Percentiles rank a stretch among this genome's conserved stretches.
phyloP scores from a whole-genome alignment of 1,140 invertebrate species.

The Orius insidiosus region DNA sequence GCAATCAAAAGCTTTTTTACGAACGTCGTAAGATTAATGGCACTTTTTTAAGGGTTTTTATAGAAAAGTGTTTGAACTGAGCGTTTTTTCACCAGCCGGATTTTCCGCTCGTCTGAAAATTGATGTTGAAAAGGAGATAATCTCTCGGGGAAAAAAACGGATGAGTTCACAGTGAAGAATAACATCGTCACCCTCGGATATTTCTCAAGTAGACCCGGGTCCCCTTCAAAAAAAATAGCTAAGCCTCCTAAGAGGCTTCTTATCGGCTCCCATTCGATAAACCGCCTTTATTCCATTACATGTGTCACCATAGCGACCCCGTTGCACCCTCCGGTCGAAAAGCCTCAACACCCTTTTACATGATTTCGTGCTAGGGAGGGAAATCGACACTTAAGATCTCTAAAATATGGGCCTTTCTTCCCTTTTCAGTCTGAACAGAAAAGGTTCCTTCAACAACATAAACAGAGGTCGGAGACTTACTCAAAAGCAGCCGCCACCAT shows the following conservation, averaged over 20 bases:
- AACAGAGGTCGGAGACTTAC: conserved; percentile 70
- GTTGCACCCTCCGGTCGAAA: conserved; percentile 1
- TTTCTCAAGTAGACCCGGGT: too few relatives aligned
- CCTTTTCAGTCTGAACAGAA: conserved; percentile 66
- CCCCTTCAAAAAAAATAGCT: too few relatives aligned
- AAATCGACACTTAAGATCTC: not conserved
- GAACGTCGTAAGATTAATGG: too few relatives aligned
- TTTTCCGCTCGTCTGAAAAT: too few relatives aligned
- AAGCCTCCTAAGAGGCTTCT: not conserved
- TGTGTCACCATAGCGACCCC: not conserved
- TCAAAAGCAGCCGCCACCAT: conserved; percentile 73
- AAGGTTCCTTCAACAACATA: conserved; percentile 75
- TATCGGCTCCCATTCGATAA: not conserved
- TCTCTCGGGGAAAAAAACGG: too few relatives aligned
- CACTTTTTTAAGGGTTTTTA: too few relatives aligned
- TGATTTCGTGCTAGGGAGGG: not conserved
- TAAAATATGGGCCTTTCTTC: conserved; percentile 15
- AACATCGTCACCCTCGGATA: too few relatives aligned
- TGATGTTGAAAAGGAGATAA: too few relatives aligned
- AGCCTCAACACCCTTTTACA: not conserved
- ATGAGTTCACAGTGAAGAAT: too few relatives aligned
- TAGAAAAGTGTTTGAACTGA: too few relatives aligned
- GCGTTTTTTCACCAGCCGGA: too few relatives aligned
- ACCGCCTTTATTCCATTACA: not conserved
- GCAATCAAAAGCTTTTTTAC: too few relatives aligned